phyloP scores from a whole-genome alignment of 2,888 invertebrate genomes.

The Apamea monoglypha region DNA sequence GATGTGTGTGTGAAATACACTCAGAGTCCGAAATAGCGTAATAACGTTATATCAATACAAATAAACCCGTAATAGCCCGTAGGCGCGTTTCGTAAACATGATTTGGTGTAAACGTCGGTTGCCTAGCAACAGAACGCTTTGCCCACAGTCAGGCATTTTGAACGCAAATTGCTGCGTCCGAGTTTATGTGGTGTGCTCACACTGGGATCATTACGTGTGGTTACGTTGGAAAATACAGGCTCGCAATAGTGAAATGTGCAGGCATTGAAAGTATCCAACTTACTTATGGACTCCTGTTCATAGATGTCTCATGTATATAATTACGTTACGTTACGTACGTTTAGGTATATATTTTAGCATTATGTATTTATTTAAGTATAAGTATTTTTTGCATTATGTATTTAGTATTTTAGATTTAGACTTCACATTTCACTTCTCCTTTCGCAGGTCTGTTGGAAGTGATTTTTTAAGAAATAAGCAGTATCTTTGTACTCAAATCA shows the following conservation, averaged over 20 bases:
- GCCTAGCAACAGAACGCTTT: constrained; percentile 63
- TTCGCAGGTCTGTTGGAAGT: too few relatives aligned
- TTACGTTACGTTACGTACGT: too few relatives aligned
- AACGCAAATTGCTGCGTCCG: constrained; percentile 70
- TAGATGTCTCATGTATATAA: neutral
- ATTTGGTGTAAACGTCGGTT: constrained; percentile 61
- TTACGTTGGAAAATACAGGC: constrained; percentile 13
- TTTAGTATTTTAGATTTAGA: too few relatives aligned
- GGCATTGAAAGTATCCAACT: neutral
- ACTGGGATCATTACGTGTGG: constrained; percentile 40
- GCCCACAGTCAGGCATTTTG: constrained; percentile 64
- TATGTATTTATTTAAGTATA: too few relatives aligned
- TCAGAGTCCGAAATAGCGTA: constrained; percentile 26
- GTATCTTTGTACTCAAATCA: too few relatives aligned
- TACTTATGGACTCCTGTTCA: neutral
- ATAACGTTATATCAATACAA: constrained; percentile 55
- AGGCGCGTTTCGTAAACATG: constrained; percentile 57
- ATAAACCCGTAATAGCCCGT: constrained; percentile 39
- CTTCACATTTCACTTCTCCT: too few relatives aligned
- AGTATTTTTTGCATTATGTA: too few relatives aligned
- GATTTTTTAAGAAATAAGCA: too few relatives aligned
- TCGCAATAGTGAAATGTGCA: constrained; percentile 7
- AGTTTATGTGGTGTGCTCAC: constrained; percentile 52
- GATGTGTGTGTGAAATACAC: constrained; percentile 19
- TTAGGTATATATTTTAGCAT: neutral